Evolutionary conservation across 2,113 vertebrate species (phyloP), one percentile per base, ranked within the genome.

Genomic region (Syrrhaptes paradoxus): DNA sequence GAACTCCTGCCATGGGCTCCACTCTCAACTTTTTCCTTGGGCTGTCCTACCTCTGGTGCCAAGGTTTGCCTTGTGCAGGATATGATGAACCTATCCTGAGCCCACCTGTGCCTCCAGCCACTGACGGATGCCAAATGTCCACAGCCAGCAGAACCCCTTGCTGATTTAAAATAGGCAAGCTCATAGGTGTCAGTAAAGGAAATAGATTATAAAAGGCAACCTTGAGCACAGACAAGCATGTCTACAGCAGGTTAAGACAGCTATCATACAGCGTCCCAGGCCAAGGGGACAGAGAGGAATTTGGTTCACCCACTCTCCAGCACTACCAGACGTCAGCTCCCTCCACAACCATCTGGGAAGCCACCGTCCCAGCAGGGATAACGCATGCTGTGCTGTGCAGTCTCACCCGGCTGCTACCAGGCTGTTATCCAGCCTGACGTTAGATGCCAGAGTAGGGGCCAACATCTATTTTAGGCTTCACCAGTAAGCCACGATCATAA

Each of bases 331-430:
- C 11, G 1, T 68, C 79, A 74, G 36, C 41, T 89, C 49, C 80
- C 51, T 70, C 72, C 29, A 7, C 79, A 86, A 49, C 79, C 72
- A 90, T 66, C 88, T 92, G 90, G 75, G 75, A 88, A 96, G 58
- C 49, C 85, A 66, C 78, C 8, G 4, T 83, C 79, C 58, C 96
- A 95, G 74, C 82, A 94, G 90, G 79, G n/a, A 34, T 63, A 20
- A 59, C 76, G 82, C 18, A 13, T 36, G 29, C 62, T 70, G 68
- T 12, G 34, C 3, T 48, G 74, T 10, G 41, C 81, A 75, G 90
- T 65, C 55, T 83, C 75, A 66, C 65, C 59, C 45, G 15, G 58
- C 36, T 79, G 57, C 57, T 63, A 19, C 48, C 87, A 93, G 77
- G 77, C 80, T 92, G 41, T 58, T 32, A 75, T 15, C 70, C 75